A percentile compares a stretch with the other conserved stretches of the same genome.
phyloP scores from a whole-genome alignment of 2,797 vertebrate species.

The Tokudaia muenninki region DNA sequence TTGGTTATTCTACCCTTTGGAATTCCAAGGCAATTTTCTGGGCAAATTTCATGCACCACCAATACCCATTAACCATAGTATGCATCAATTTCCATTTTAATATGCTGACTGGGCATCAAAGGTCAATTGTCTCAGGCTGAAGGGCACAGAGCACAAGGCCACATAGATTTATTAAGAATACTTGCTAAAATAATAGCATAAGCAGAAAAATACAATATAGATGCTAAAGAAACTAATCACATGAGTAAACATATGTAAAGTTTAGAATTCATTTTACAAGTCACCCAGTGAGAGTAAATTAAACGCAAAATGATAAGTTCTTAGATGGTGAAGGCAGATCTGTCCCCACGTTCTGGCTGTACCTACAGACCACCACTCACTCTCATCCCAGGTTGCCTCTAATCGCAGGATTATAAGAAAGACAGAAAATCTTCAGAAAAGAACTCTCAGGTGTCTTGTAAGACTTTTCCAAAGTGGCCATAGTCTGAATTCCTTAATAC shows the following conservation, averaged over 20 bases:
- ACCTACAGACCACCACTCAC: neutral
- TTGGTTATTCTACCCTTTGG: neutral
- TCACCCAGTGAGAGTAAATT: neutral
- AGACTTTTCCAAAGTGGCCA: conserved; percentile 31
- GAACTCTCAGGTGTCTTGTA: neutral
- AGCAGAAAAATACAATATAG: neutral
- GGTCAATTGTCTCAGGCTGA: neutral
- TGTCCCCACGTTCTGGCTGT: rapidly evolving
- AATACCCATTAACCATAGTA: neutral
- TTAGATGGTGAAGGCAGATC: neutral
- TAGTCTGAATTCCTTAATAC: conserved; percentile 3
- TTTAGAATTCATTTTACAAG: neutral
- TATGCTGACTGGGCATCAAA: neutral
- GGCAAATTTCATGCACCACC: neutral
- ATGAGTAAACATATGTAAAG: no score
- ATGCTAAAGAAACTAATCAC: neutral
- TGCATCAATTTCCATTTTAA: neutral
- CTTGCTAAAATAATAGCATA: neutral
- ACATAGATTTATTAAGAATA: neutral
- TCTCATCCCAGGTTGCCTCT: rapidly evolving
- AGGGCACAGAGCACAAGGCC: neutral
- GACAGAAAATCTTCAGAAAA: neutral
- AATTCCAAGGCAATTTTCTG: neutral
- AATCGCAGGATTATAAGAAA: neutral
- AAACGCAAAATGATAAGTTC: neutral